Conservation (phyloP, 1,140 invertebrate species). For the Acyrthosiphon pisum region DNA sequence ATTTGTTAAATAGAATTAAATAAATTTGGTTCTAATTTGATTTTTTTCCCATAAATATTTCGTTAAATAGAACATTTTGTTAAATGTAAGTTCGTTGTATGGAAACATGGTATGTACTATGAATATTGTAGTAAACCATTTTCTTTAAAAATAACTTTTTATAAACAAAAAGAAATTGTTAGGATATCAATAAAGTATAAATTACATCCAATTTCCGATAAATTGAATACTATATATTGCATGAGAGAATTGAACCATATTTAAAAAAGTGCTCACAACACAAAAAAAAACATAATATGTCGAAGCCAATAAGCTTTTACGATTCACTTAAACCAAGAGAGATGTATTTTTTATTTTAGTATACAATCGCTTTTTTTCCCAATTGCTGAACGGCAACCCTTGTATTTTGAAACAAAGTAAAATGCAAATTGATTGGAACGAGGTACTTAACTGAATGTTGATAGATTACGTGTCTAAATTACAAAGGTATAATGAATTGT, state of each 20-base stretch:
- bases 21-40: too few relatives aligned
- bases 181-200: not conserved
- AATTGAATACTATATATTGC: not conserved
- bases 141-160: not conserved
- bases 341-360: not conserved
- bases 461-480: not conserved
- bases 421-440: not conserved
- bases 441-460: not conserved
- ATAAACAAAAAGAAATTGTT: not conserved
- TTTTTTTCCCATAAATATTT: too few relatives aligned
- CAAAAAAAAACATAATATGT: not conserved
- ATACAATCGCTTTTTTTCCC: not conserved
- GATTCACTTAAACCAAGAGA: not conserved
- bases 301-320: not conserved
- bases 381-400: not conserved
- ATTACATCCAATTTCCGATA: not conserved
- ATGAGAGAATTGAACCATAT: not conserved
- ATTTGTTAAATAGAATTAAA: too few relatives aligned
- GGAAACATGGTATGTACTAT: not conserved
- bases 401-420: not conserved
- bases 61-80: too few relatives aligned
- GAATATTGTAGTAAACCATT: not conserved
- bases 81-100: not conserved
- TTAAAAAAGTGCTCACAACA: not conserved
- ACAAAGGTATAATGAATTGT: not conserved